phyloP scores from a whole-genome alignment of 2,113 vertebrate genomes.

The Cettia cetti region DNA sequence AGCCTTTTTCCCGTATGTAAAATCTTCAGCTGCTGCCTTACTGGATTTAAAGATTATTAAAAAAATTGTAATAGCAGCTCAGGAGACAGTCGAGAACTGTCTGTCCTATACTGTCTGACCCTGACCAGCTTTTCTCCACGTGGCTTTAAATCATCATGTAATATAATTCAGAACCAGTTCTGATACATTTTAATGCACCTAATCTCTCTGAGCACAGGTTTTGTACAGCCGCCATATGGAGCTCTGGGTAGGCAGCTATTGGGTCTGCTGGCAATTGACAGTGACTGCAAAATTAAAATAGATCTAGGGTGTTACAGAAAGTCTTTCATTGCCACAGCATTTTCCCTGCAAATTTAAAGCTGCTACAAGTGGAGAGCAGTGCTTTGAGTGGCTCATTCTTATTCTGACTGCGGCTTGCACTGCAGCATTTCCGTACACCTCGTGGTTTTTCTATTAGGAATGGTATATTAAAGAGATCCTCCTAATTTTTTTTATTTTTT shows the following conservation, averaged over 20 bases:
- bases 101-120: conserved; percentile 62
- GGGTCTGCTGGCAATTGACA: conserved; percentile 45
- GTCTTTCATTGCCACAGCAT: conserved; percentile 31
- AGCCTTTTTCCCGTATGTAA: conserved; percentile 54
- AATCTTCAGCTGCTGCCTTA: conserved; percentile 65
- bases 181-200: conserved; percentile 68
- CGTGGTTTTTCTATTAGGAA: conserved; percentile 35
- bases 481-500: background rate
- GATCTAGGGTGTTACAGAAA: conserved; percentile 57
- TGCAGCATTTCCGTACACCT: conserved; percentile 42
- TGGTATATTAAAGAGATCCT: conserved; percentile 36
- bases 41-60: conserved; percentile 73
- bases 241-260: conserved; percentile 16
- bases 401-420: conserved; percentile 44
- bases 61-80: conserved; percentile 65
- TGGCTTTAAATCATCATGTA: conserved; percentile 68
- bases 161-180: conserved; percentile 57
- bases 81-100: conserved; percentile 43
- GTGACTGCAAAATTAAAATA: conserved; percentile 61
- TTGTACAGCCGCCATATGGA: background rate
- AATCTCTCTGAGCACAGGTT: conserved; percentile 58
- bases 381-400: conserved; percentile 39
- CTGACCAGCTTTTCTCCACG: conserved; percentile 48
- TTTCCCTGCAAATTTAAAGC: conserved; percentile 54
- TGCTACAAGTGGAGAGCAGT: conserved; percentile 12